Evolutionary conservation across 2,113 vertebrate genomes (phyloP), one percentile per base, ranked within the genome.

Genomic region (Entelurus aequoreus): DNA sequence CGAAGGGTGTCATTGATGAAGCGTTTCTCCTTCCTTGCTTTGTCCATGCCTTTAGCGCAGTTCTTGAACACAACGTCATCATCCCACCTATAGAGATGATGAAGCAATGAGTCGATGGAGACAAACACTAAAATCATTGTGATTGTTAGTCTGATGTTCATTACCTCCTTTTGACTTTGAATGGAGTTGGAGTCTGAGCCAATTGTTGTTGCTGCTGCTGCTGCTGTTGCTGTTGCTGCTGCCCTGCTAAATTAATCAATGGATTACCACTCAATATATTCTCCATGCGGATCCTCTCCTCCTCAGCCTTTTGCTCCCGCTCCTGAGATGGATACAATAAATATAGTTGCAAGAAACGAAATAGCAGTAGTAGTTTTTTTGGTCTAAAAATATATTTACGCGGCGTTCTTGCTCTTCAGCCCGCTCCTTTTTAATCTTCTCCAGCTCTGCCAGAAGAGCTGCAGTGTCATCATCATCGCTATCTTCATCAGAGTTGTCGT

Each of bases 11-110:
- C 97, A 6, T 99, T 99, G 15, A 99, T 90, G 0, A 99, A 99
- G 69, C 95, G 93, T 73, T 98, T 98, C 88, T 98, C 95, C 74
- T 94, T 98, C 68, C 95, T 94, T 15, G 93, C 88, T 48, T 99
- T 95, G 0, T 98, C 95, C 49, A 98, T 89, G n/a, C 95, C 97
- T 82, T 98, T 98, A 60, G 96, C 97, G 55, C 95, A 99, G 68
- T 99, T 99, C 90, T 99, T 99, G 87, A 99, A 99, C 63, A 99
- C 95, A 16, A 99, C 95, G n/a, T 99, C 97, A 58, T 99, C 96
- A 19, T 99, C 97, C 96, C 97, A 99, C 75, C 97, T 99, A 77
- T 53, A 90, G 53, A 68, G 81, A 62, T 42, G 74, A 51, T 10
- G 36, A 47, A 12, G 8, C 11, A 7, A 71, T 60, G 0, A 48